These are phyloP conservation scores for Myripristis jacobus DNA, from an alignment of 2,797 vertebrate species.

Conservation along the genomic window DNA sequence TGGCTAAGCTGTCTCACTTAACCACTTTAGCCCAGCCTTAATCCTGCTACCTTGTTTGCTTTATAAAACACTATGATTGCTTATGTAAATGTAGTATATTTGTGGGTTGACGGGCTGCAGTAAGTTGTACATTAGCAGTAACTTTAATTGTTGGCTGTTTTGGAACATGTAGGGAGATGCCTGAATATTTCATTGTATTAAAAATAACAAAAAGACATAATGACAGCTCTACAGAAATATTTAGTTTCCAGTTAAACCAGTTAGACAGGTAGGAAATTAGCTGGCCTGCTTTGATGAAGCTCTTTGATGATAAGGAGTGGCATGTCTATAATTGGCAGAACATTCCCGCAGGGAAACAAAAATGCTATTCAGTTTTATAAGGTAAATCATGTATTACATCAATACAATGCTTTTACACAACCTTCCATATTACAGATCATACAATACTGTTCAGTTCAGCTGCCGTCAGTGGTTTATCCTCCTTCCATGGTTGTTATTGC, in stretches of 20 bases:
- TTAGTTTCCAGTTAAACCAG: constrained; percentile 23
- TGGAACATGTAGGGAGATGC: not conserved
- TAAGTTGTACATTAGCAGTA: too few species aligned
- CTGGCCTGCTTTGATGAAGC: not conserved
- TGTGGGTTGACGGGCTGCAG: constrained; percentile 13
- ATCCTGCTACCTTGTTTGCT: constrained; percentile 49
- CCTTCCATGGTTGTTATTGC: constrained; percentile 63
- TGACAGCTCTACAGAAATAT: constrained; percentile 7
- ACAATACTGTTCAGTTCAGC: not conserved
- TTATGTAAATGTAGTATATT: constrained; percentile 28
- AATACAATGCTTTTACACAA: not conserved
- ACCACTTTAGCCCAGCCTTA: not conserved
- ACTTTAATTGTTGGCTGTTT: not conserved
- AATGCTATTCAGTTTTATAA: not conserved
- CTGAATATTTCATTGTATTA: not conserved
- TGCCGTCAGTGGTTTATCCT: constrained; percentile 32
- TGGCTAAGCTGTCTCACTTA: not conserved
- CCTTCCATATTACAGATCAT: not conserved
- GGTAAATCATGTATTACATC: not conserved
- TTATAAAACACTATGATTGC: not conserved
- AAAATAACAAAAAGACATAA: constrained; percentile 1
- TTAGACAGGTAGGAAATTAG: constrained; percentile 16
- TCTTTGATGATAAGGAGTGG: constrained; percentile 32
- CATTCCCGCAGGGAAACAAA: not conserved
- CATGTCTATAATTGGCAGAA: not conserved